A percentile compares a stretch with the other conserved stretches of the same genome.
phyloP scores from a whole-genome alignment of 2,113 vertebrate genomes.

The Rallus limicola region DNA sequence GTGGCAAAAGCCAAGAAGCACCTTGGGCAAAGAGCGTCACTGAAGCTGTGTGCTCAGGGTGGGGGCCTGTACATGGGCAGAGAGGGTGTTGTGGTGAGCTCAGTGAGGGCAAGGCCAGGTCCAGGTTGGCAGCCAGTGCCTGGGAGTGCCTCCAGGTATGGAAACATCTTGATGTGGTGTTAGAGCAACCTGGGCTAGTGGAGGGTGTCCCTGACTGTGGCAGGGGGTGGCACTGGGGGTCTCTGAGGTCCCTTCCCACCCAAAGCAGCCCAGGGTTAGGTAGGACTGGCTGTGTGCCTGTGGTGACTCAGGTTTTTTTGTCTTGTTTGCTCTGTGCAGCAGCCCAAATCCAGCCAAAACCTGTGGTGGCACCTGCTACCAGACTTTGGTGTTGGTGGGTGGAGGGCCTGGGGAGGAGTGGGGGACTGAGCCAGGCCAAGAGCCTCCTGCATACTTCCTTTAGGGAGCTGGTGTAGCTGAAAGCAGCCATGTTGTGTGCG shows the following conservation, averaged over 20 bases:
- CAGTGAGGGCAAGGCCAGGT: fast-evolving
- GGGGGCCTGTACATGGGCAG: too few relatives aligned
- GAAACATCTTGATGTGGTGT: background rate
- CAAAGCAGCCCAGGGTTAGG: background rate
- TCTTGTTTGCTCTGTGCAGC: background rate
- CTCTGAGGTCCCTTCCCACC: too few relatives aligned
- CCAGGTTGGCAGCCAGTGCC: background rate
- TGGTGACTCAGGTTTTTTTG: background rate
- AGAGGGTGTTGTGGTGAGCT: background rate
- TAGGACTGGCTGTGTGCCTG: fast-evolving
- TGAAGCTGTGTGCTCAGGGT: background rate
- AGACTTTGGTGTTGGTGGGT: background rate
- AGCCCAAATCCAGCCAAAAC: background rate
- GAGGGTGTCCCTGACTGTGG: too few relatives aligned
- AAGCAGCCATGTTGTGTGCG: background rate
- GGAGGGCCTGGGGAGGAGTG: fast-evolving
- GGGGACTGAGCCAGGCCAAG: fast-evolving
- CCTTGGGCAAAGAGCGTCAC: background rate
- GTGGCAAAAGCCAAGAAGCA: background rate
- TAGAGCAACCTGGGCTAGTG: background rate
- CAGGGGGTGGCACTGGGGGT: too few relatives aligned
- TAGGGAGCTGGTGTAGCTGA: background rate
- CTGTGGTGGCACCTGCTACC: background rate
- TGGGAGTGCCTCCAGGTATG: background rate
- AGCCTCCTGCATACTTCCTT: fast-evolving